These are phyloP conservation scores for Phenganax subtilis DNA, from an alignment of 92 coral and sea anemone genomes.

Conservation along the genomic window DNA sequence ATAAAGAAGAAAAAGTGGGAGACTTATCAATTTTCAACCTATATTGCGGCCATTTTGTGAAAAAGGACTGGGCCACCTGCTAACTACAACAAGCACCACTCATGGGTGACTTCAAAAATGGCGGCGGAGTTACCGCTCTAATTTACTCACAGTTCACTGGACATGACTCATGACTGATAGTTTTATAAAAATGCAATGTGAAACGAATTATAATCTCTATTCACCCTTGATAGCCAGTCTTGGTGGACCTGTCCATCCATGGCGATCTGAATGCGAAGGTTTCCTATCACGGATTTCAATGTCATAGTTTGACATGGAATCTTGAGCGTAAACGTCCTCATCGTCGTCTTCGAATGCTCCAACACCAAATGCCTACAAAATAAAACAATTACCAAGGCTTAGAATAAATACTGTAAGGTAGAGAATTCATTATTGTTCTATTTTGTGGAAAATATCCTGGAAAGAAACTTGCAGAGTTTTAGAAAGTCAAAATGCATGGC, in stretches of 20 bases:
- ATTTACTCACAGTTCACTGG: too few relatives aligned
- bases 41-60: not conserved
- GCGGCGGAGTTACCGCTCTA: too few relatives aligned
- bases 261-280: slow-evolving; percentile 43
- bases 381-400: not conserved
- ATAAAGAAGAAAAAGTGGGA: too few relatives aligned
- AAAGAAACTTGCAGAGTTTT: too few relatives aligned
- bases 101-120: too few relatives aligned
- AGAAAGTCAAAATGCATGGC: too few relatives aligned
- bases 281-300: slow-evolving; percentile 51
- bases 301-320: slow-evolving; percentile 75
- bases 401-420: too few relatives aligned
- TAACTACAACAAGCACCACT: not conserved
- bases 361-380: slow-evolving; percentile 83
- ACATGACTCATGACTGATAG: not conserved
- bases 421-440: too few relatives aligned
- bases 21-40: not conserved
- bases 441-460: too few relatives aligned
- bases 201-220: not conserved
- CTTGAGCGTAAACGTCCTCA: slow-evolving; percentile 70
- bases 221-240: slow-evolving; percentile 55
- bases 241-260: slow-evolving; percentile 97
- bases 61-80: not conserved
- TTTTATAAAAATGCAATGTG: not conserved
- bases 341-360: slow-evolving; percentile 99